Conservation (phyloP, 2,888 invertebrate species). For the Aelia acuminata region DNA sequence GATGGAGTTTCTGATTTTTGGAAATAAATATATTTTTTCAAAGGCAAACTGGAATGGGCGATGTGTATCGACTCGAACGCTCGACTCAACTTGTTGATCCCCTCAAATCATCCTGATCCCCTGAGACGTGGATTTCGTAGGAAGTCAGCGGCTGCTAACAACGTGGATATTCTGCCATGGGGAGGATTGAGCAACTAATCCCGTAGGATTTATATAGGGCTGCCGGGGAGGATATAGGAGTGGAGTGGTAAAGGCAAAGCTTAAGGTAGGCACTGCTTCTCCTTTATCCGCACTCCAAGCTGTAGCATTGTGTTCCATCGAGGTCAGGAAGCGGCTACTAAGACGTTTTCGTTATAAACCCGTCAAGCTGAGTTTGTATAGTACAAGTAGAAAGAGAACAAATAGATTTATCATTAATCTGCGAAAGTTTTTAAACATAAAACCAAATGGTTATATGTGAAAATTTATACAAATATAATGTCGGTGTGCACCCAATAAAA, state of each 20-base stretch:
- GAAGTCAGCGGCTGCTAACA: not conserved
- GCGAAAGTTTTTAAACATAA: not conserved
- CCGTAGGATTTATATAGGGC: slow-evolving; percentile 7
- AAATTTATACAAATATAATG: too few species aligned
- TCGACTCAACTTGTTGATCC: slow-evolving; percentile 2
- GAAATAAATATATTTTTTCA: not conserved
- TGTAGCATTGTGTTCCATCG: not conserved
- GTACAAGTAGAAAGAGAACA: not conserved
- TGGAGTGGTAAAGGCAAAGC: not conserved
- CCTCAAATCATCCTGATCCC: not conserved
- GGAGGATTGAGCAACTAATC: slow-evolving; percentile 29
- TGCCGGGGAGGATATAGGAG: not conserved
- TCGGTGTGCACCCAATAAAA: too few species aligned
- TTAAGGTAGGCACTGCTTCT: not conserved
- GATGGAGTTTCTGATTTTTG: too few species aligned
- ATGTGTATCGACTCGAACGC: not conserved
- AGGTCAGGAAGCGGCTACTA: not conserved
- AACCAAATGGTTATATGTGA: too few species aligned
- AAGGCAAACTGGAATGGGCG: not conserved
- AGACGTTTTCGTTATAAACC: not conserved
- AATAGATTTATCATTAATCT: not conserved
- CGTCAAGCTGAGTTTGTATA: not conserved
- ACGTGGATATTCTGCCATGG: slow-evolving; percentile 13
- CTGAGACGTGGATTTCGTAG: not conserved
- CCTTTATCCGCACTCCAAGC: not conserved